phyloP scores from a whole-genome alignment of 2,888 invertebrate genomes.

The Scaptomyza tumidula region DNA sequence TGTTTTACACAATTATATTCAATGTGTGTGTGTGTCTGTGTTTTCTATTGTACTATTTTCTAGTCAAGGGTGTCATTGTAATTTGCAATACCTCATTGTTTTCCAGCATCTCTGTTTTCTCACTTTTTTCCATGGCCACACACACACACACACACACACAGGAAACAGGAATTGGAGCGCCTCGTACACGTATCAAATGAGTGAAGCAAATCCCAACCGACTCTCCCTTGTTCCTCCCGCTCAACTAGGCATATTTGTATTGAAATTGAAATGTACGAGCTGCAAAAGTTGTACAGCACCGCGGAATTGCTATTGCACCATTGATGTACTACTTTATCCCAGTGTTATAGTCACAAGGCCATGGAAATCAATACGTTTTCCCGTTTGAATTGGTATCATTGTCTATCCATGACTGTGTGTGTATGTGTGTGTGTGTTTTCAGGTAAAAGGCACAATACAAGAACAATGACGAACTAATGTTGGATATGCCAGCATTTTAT shows the following conservation, averaged over 20 bases:
- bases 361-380: slow-evolving; percentile 60
- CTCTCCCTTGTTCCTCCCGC: not conserved
- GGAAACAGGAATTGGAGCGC: slow-evolving; percentile 32
- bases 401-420: not conserved
- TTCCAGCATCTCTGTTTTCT: slow-evolving; percentile 13
- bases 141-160: slow-evolving; percentile 17
- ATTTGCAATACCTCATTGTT: slow-evolving; percentile 60
- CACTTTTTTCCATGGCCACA: slow-evolving; percentile 9
- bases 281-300: slow-evolving; percentile 48
- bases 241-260: too few relatives aligned
- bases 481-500: not conserved
- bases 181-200: slow-evolving; percentile 44
- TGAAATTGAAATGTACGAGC: slow-evolving; percentile 65
- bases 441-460: slow-evolving; percentile 17
- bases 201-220: slow-evolving; percentile 37
- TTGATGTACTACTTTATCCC: slow-evolving; percentile 9
- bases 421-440: too few relatives aligned
- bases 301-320: slow-evolving; percentile 58
- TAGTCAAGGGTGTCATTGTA: slow-evolving; percentile 51
- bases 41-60: slow-evolving; percentile 1
- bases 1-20: not conserved
- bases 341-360: slow-evolving; percentile 61
- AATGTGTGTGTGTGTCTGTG: not conserved
- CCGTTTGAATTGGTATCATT: slow-evolving; percentile 17
- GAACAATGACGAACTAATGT: slow-evolving; percentile 47